A percentile compares a stretch with the other conserved stretches of the same genome.
These are phyloP conservation scores for Nothocercus nigrocapillus DNA, from an alignment of 2,113 vertebrate genomes.

Conservation along the genomic window DNA sequence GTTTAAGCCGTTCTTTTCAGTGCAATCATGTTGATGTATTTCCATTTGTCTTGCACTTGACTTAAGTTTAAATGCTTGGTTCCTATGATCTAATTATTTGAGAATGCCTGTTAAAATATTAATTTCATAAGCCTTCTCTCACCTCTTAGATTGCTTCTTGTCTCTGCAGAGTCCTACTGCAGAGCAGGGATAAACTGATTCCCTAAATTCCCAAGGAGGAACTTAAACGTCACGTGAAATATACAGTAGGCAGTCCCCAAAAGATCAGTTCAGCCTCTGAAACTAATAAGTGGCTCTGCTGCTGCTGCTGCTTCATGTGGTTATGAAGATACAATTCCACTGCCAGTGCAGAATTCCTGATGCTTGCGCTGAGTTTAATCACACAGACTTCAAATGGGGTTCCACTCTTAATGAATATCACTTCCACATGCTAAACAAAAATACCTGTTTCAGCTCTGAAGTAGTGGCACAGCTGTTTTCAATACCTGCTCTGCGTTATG, in stretches of 20 bases:
- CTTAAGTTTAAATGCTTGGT: background rate
- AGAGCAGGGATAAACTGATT: background rate
- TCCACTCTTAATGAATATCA: background rate
- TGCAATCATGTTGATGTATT: background rate
- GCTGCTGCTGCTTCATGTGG: background rate
- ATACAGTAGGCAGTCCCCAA: background rate
- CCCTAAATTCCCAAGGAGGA: background rate
- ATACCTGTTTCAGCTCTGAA: background rate
- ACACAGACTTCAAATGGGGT: background rate
- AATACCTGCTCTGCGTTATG: background rate
- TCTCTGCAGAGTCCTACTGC: background rate
- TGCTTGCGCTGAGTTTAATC: background rate
- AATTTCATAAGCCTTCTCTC: background rate
- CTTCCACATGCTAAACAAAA: background rate
- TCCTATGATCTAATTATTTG: background rate
- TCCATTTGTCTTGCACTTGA: background rate
- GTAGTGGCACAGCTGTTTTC: background rate
- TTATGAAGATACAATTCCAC: background rate
- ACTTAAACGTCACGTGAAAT: background rate
- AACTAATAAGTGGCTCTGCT: background rate
- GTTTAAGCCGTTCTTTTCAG: background rate
- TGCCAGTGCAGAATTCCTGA: background rate
- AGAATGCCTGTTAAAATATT: background rate
- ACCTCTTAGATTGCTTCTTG: background rate
- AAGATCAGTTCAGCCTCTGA: background rate